Evolutionary conservation across 2,797 vertebrate species (phyloP).

Genomic region (Hapalemur alaotrensis): DNA sequence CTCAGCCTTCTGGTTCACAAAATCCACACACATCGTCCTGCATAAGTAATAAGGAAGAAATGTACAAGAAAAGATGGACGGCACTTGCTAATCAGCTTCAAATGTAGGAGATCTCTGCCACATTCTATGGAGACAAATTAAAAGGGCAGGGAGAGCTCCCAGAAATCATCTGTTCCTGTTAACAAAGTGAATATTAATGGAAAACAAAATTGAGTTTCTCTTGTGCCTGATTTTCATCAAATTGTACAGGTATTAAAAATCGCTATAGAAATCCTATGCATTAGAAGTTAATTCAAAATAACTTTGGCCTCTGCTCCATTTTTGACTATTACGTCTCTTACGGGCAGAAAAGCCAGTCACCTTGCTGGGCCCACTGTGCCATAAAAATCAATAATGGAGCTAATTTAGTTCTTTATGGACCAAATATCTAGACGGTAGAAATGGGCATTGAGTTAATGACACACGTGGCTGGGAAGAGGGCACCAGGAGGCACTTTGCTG

Average conservation of each 20-base stretch:
- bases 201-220: conserved; percentile 82
- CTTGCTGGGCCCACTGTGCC: background rate
- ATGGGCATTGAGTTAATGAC: background rate
- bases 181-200: conserved; percentile 83
- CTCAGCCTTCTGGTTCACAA: conserved; percentile 35
- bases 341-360: conserved; percentile 44
- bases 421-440: background rate
- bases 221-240: conserved; percentile 79
- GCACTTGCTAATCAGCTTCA: conserved; percentile 70
- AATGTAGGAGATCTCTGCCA: conserved; percentile 61
- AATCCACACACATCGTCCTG: conserved; percentile 31
- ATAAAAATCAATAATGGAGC: background rate
- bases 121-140: conserved; percentile 73
- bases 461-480: background rate
- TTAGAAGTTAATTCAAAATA: conserved; percentile 80
- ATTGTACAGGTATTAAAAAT: conserved; percentile 78
- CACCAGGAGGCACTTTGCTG: background rate
- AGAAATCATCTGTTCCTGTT: conserved; percentile 79
- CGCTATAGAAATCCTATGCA: conserved; percentile 75
- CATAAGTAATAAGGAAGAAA: conserved; percentile 47
- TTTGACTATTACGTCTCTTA: conserved; percentile 42
- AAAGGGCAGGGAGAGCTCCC: conserved; percentile 77
- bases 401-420: conserved; percentile 42
- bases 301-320: conserved; percentile 72
- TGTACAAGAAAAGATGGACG: conserved; percentile 35